Evolutionary conservation across 2,113 vertebrate species (phyloP), one percentile per base, ranked within the genome.

Genomic region (Hydrolagus affinis): DNA sequence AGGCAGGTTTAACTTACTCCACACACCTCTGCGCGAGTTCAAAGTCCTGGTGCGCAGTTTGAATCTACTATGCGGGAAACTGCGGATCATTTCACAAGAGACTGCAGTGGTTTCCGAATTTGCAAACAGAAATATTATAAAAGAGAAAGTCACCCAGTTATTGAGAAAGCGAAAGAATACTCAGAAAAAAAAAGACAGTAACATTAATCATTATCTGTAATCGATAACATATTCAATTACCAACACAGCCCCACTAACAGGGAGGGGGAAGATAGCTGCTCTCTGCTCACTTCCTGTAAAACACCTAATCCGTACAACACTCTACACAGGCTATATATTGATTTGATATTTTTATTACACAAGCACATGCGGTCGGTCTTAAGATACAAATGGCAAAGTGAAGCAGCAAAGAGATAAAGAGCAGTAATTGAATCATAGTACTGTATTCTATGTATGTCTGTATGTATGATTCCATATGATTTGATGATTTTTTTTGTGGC

Each of bases 141-240:
- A 44, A 44, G 44, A 6, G 44, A 1, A 44, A 44, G 44, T 44
- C 44, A 44, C 44, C 6, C 44, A 44, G 44, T 44, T 44, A 44
- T 6, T 44, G 44, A 44, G 44, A 44, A 44, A 44, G 44, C 44
- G 44, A 44, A 44, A 44, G 62, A 14, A 66, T 30, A 66, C 30
- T 28, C 77, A 30, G 60, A 80, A 28, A 25, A 28, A n/a, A 30
- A 6, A 17, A 83, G 1, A 83, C 15, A 62, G 77, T 17, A 30
- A 83, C 66, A 62, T 28, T 83, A 83, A 83, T 83, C 60, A 78
- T 30, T 44, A 25, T 4, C 78, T 10, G 23, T 83, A 28, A 83
- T 83, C 78, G 66, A 83, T 66, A 83, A 66, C 28, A 83, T 83
- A 83, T 83, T 83, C 78, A 83, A 83, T 83, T 83, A 66, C 60